Conservation (phyloP, 2,888 invertebrate species). For the Onthophagus sagittarius region DNA sequence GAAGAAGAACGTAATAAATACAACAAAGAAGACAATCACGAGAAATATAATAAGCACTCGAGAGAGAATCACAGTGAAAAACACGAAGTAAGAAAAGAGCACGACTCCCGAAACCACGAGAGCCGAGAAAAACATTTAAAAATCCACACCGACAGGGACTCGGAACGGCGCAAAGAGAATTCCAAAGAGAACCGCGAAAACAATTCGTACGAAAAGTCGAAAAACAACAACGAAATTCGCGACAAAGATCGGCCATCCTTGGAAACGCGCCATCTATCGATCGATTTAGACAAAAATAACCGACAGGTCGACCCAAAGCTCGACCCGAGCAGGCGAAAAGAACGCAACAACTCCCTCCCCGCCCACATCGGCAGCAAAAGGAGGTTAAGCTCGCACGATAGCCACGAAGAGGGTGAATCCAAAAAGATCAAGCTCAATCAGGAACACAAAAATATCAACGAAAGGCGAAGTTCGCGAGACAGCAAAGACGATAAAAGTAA, state of each 20-base stretch:
- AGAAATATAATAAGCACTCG: constrained; percentile 44
- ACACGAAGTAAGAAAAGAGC: constrained; percentile 25
- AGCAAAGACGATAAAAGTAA: constrained; percentile 35
- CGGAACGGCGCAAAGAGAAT: constrained; percentile 47
- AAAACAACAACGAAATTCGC: constrained; percentile 33
- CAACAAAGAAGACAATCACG: constrained; percentile 47
- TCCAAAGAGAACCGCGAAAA: constrained; percentile 52
- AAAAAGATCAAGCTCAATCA: constrained; percentile 60
- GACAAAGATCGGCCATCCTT: constrained; percentile 39
- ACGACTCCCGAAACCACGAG: constrained; percentile 27
- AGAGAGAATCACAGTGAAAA: constrained; percentile 51
- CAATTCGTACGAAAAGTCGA: constrained; percentile 52
- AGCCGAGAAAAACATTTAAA: constrained; percentile 33
- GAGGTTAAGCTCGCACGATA: constrained; percentile 75
- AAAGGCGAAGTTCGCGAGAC: constrained; percentile 71
- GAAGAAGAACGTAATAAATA: constrained; percentile 37
- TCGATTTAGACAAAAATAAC: constrained; percentile 49
- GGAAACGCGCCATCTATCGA: constrained; percentile 50
- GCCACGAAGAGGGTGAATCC: constrained; percentile 55
- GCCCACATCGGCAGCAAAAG: constrained; percentile 67
- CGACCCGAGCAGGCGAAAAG: constrained; percentile 53
- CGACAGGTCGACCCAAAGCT: constrained; percentile 34
- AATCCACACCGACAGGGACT: constrained; percentile 44
- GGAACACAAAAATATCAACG: constrained; percentile 52
- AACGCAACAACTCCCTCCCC: constrained; percentile 60